Percentiles rank a stretch among this genome's conserved stretches.
These are phyloP conservation scores for Drosophila subobscura DNA, from an alignment of 1,140 invertebrate genomes.

Conservation along the genomic window DNA sequence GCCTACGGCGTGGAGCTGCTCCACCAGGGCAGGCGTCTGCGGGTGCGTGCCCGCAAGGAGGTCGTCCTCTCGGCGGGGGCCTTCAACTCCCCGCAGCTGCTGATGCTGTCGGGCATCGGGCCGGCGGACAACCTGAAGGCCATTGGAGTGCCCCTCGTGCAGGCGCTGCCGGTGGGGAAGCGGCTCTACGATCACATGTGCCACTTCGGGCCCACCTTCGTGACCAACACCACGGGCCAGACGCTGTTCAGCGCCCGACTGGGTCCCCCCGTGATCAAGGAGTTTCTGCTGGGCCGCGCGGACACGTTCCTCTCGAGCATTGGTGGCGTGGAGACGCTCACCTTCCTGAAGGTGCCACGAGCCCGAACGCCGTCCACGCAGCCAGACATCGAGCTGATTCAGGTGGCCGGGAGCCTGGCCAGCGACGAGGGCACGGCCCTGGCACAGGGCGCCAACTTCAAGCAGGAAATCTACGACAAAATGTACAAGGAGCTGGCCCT, in stretches of 20 bases:
- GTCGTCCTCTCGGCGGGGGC: slow-evolving; percentile 90
- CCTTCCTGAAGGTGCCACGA: slow-evolving; percentile 86
- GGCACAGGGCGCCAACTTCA: slow-evolving; percentile 85
- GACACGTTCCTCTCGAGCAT: slow-evolving; percentile 70
- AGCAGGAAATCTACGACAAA: slow-evolving; percentile 86
- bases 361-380: slow-evolving; percentile 84
- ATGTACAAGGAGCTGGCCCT: slow-evolving; percentile 86
- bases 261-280: slow-evolving; percentile 43
- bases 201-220: slow-evolving; percentile 87
- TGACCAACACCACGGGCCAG: slow-evolving; percentile 84
- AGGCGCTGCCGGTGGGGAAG: slow-evolving; percentile 88
- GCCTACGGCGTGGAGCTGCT: slow-evolving; percentile 88
- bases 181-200: slow-evolving; percentile 90
- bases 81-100: slow-evolving; percentile 89
- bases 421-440: slow-evolving; percentile 87
- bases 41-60: slow-evolving; percentile 87
- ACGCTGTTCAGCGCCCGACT: slow-evolving; percentile 78
- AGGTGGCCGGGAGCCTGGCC: slow-evolving; percentile 85
- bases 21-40: slow-evolving; percentile 83
- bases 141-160: slow-evolving; percentile 87
- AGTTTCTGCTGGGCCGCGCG: slow-evolving; percentile 54
- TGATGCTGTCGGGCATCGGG: slow-evolving; percentile 93
- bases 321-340: slow-evolving; percentile 87
- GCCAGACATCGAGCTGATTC: slow-evolving; percentile 87
- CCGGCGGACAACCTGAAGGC: slow-evolving; percentile 87